These are phyloP conservation scores for Chunga burmeisteri DNA, from an alignment of 2,113 vertebrate genomes.

Conservation along the genomic window DNA sequence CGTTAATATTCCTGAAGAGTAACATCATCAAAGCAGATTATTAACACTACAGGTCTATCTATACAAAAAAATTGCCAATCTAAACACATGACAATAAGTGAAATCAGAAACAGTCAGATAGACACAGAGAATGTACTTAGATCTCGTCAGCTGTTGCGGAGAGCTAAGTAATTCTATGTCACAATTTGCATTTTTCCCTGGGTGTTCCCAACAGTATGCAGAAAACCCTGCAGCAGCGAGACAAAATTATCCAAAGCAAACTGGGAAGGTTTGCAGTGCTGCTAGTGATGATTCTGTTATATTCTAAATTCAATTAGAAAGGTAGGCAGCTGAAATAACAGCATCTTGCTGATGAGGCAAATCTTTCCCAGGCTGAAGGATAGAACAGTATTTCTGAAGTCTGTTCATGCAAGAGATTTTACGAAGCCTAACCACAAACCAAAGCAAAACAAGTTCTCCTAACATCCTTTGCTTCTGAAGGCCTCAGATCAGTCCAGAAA, in stretches of 20 bases:
- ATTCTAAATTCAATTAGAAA: conserved; percentile 41
- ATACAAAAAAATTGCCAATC: conserved; percentile 48
- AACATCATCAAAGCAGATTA: conserved; percentile 53
- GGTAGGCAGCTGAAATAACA: conserved; percentile 13
- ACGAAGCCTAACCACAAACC: background rate
- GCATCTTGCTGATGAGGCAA: conserved; percentile 40
- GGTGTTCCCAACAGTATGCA: conserved; percentile 20
- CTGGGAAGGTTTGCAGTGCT: background rate
- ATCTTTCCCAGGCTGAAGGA: conserved; percentile 12
- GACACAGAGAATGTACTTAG: background rate
- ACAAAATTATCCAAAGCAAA: conserved; percentile 52
- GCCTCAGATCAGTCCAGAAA: background rate
- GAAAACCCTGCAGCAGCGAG: background rate
- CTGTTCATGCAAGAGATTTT: background rate
- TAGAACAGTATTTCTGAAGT: background rate
- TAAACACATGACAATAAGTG: conserved; percentile 29
- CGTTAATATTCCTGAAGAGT: conserved; percentile 48
- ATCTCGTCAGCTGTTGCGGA: background rate
- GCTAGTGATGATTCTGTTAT: conserved; percentile 24
- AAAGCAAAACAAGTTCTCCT: background rate
- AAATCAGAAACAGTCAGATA: conserved; percentile 21
- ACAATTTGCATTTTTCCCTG: conserved; percentile 35
- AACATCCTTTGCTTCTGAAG: background rate
- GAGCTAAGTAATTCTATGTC: conserved; percentile 18
- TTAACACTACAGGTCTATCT: conserved; percentile 56